A percentile compares a stretch with the other conserved stretches of the same genome.
These are phyloP conservation scores for Lasiurus cinereus DNA, from an alignment of 2,113 vertebrate genomes.

Conservation along the genomic window DNA sequence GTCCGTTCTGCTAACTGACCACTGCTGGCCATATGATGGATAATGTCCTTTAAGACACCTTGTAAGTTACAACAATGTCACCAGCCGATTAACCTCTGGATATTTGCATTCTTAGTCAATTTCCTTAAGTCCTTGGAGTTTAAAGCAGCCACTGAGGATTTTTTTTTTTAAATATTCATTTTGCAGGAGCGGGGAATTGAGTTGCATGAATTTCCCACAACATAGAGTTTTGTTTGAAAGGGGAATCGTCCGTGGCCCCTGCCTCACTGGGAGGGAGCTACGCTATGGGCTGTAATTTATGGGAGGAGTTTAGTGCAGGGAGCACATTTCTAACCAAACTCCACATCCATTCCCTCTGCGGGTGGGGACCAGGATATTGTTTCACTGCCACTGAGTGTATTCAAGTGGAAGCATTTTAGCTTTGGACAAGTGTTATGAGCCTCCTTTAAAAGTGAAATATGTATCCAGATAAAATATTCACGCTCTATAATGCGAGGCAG, in stretches of 20 bases:
- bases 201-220: constrained; percentile 51
- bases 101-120: constrained; percentile 88
- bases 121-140: constrained; percentile 81
- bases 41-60: constrained; percentile 66
- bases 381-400: constrained; percentile 77
- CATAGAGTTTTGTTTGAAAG: constrained; percentile 61
- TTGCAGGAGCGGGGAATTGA: constrained; percentile 66
- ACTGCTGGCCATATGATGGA: neutral
- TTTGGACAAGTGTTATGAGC: constrained; percentile 82
- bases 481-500: constrained; percentile 63
- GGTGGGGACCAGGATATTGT: constrained; percentile 70
- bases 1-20: neutral
- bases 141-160: constrained; percentile 58
- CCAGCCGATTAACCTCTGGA: constrained; percentile 84
- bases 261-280: constrained; percentile 75
- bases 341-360: constrained; percentile 67
- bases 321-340: constrained; percentile 83
- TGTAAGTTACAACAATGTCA: constrained; percentile 74
- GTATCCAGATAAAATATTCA: constrained; percentile 81
- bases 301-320: constrained; percentile 71
- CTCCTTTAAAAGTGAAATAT: constrained; percentile 83
- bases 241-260: constrained; percentile 16
- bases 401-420: constrained; percentile 77
- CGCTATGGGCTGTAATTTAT: constrained; percentile 82
- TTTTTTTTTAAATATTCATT: constrained; percentile 69